Percentiles rank a stretch among this genome's conserved stretches.
These are phyloP conservation scores for Mythimna impura DNA, from an alignment of 2,888 invertebrate genomes.

Conservation along the genomic window DNA sequence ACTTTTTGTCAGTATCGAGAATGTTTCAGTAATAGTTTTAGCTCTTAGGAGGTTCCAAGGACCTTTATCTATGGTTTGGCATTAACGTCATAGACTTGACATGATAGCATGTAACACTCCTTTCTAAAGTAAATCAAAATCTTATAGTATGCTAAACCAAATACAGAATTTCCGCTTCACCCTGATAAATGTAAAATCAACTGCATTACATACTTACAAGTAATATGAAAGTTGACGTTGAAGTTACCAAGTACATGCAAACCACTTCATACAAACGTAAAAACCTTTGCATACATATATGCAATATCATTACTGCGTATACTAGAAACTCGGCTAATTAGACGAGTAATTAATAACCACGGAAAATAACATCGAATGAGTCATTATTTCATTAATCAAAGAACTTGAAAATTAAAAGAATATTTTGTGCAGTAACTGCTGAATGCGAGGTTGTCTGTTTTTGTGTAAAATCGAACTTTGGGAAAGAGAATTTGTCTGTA, in stretches of 20 bases:
- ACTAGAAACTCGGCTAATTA: slow-evolving; percentile 50
- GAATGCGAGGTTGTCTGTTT: slow-evolving; percentile 13
- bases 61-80: neutral
- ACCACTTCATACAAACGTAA: slow-evolving; percentile 18
- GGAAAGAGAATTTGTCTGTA: neutral
- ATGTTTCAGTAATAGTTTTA: neutral
- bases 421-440: neutral
- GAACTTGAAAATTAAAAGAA: neutral
- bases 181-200: slow-evolving; percentile 24
- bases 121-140: neutral
- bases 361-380: slow-evolving; percentile 30
- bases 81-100: neutral
- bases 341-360: slow-evolving; percentile 34
- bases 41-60: neutral
- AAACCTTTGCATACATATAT: slow-evolving; percentile 22
- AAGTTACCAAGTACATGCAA: slow-evolving; percentile 37
- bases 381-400: slow-evolving; percentile 13
- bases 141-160: slow-evolving; percentile 1
- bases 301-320: slow-evolving; percentile 33
- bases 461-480: slow-evolving; percentile 1
- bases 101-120: neutral
- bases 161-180: slow-evolving; percentile 8
- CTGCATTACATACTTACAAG: slow-evolving; percentile 25
- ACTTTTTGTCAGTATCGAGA: neutral
- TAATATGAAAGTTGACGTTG: slow-evolving; percentile 55